Percentiles rank a stretch among this genome's conserved stretches.
These are phyloP conservation scores for Nowickia ferox DNA, from an alignment of 2,888 invertebrate genomes.

Conservation along the genomic window DNA sequence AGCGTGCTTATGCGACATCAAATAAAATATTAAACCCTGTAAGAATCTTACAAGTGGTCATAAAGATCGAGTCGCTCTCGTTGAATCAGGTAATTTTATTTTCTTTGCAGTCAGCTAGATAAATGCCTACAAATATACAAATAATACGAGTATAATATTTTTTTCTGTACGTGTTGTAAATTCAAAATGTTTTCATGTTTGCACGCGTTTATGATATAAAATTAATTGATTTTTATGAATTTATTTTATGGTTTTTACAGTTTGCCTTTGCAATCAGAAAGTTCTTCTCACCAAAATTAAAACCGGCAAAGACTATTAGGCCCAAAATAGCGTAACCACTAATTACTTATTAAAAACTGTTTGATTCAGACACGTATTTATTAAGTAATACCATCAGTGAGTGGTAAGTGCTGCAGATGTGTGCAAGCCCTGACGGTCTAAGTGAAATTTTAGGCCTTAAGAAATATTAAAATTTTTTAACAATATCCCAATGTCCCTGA, in stretches of 20 bases:
- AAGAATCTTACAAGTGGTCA: not conserved
- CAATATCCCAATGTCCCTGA: too few species aligned
- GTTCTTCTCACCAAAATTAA: slow-evolving; percentile 22
- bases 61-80: slow-evolving; percentile 4
- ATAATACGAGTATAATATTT: not conserved
- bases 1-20: slow-evolving; percentile 11
- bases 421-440: too few species aligned
- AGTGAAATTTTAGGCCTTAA: too few species aligned
- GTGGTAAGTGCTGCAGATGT: too few species aligned
- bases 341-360: too few species aligned
- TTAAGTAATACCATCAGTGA: too few species aligned
- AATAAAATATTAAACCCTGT: not conserved
- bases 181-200: slow-evolving; percentile 2
- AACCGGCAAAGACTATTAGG: too few species aligned
- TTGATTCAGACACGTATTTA: too few species aligned
- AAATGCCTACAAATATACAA: too few species aligned
- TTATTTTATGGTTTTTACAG: too few species aligned
- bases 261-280: not conserved
- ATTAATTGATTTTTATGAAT: slow-evolving; percentile 28
- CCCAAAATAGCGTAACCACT: too few species aligned
- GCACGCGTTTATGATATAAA: slow-evolving; percentile 28
- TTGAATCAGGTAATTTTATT: slow-evolving; percentile 8
- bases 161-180: slow-evolving; percentile 11
- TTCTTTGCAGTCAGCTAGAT: not conserved
- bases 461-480: too few species aligned